Conservation (phyloP, 1,140 invertebrate genomes). For the Potamilus streckersoni region DNA sequence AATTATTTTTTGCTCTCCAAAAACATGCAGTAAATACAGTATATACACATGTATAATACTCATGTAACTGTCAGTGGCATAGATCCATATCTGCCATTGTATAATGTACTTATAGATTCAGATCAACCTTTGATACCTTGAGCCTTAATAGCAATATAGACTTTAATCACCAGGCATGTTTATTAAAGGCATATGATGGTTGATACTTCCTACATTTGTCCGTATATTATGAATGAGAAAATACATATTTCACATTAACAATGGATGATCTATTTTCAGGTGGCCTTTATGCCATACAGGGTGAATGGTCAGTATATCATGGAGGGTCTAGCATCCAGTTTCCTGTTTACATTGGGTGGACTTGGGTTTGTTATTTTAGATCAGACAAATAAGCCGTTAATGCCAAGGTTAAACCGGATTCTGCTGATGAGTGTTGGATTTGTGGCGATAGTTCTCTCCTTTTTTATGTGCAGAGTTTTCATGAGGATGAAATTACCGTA, state of each 20-base stretch:
- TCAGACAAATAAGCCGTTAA: constrained; percentile 90
- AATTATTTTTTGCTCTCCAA: no score
- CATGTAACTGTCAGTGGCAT: no score
- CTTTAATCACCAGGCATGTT: no score
- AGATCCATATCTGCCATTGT: no score
- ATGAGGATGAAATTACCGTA: constrained; percentile 98
- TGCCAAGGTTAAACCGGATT: constrained; percentile 92
- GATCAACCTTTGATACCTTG: no score
- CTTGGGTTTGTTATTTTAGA: constrained; percentile 97
- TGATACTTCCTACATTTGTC: no score
- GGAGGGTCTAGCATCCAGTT: constrained; percentile 97
- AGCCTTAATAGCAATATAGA: no score
- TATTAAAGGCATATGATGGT: no score
- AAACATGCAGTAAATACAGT: no score
- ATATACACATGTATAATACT: no score
- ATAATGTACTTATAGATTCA: no score
- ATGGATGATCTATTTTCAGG: constrained; percentile 70
- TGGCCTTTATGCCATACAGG: constrained; percentile 98
- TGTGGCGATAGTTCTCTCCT: constrained; percentile 92
- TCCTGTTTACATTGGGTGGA: constrained; percentile 95
- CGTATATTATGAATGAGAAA: neutral
- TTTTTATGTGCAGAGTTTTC: constrained; percentile 97
- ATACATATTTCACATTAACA: no score
- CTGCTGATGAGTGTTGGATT: constrained; percentile 93
- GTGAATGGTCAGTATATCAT: constrained; percentile 99